Base-by-base conservation (phyloP, 1,140 invertebrate genomes). In the Neodiprion lecontei region DNA sequence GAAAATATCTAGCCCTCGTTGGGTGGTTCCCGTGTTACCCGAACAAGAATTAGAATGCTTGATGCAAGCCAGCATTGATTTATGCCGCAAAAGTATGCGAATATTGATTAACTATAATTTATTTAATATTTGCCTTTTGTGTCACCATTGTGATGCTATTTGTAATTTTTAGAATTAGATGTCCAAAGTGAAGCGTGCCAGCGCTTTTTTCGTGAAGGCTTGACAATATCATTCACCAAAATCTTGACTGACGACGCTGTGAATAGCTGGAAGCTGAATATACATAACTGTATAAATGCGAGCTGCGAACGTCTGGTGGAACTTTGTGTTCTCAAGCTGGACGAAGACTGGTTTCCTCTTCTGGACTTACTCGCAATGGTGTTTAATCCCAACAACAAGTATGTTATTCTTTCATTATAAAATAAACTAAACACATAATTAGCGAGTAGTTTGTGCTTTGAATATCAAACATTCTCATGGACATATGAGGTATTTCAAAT, bases 161-260 rank as follows among this genome's bases (percentile, higher is more conserved):
- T 70, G 49, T 72, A 68, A 77, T 79, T 75, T 84, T 83, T 4
- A 97, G 96, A 95, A 85, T 89, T 95, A 85, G 98, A 99, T 91
- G 92, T 93, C 75, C 92, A 95, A 84, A 96, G 96, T 86, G 94
- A 96, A 89, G 92, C 94, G 73, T 99, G 97, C 88, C 96, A 98
- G 85, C 91, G 96, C 80, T 99, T 99, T 91, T 98, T 97, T 89
- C 93, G 96, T 80, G 97, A 99, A 87, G 97, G 96, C 21, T 90
- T 99, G 68, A 97, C 96, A 76, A 94, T 97, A 77, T 98, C 97
- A 68, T 99, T 99, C 89, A 97, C 96, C 17, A 98, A 99, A 90
- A 98, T 99, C 85, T 91, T 99, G 80, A 98, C 97, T n/a, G 97
- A 99, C 89, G 97, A 99, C 86, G 97, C 97, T 69, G 97, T 99